Percentiles rank a stretch among this genome's conserved stretches.
These are phyloP conservation scores for Limnothrissa miodon DNA, from an alignment of 2,113 vertebrate species.

Conservation along the genomic window DNA sequence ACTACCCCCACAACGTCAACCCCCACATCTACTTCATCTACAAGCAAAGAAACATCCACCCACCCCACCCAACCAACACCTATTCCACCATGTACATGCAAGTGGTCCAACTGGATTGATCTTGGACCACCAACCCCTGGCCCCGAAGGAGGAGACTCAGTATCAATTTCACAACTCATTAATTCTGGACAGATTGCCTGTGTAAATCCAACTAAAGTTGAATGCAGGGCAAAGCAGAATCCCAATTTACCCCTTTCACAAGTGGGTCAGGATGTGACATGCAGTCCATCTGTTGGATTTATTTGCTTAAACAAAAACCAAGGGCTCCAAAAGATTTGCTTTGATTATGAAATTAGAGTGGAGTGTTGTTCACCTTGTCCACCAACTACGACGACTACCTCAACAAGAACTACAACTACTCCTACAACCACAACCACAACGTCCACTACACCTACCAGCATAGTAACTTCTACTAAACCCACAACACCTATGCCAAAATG, in stretches of 20 bases:
- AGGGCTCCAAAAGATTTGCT: slow-evolving; percentile 9
- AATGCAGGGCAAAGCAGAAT: background rate
- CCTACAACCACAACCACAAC: background rate
- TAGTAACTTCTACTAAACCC: background rate
- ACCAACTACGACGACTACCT: background rate
- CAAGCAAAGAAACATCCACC: background rate
- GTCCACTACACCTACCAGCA: background rate
- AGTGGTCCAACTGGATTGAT: background rate
- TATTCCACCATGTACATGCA: background rate
- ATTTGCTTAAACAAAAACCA: slow-evolving; percentile 40
- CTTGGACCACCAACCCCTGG: background rate
- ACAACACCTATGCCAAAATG: background rate
- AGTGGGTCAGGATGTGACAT: background rate
- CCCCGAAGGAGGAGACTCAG: background rate
- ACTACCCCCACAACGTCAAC: background rate
- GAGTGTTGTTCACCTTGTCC: background rate
- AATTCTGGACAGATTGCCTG: background rate
- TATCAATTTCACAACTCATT: background rate
- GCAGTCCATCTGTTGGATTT: background rate
- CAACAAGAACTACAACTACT: background rate
- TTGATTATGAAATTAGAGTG: background rate
- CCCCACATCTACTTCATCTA: slow-evolving; percentile 19
- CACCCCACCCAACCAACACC: background rate
- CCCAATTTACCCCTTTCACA: background rate
- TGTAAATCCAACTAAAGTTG: background rate